Conservation (phyloP, 2,797 vertebrate species). For the Siniperca scherzeri region DNA sequence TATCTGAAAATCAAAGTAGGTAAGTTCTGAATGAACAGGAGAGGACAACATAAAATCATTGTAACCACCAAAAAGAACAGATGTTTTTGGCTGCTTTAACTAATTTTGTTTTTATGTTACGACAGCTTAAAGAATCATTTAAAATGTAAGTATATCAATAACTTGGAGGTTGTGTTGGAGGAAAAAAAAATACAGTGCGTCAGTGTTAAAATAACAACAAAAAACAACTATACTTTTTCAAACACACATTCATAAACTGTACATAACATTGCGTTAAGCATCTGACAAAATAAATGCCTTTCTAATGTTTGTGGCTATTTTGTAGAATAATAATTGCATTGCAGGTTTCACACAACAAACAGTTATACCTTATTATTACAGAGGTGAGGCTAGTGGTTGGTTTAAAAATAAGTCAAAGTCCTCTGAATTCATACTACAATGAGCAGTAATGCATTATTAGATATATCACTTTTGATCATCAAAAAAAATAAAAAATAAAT, state of each 20-base stretch:
- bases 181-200: constrained; percentile 44
- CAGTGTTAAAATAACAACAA: constrained; percentile 43
- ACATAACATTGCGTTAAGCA: constrained; percentile 54
- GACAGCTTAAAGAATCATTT: constrained; percentile 24
- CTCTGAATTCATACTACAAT: constrained; percentile 44
- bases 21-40: constrained; percentile 22
- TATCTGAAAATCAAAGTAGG: constrained; percentile 23
- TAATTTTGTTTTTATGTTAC: constrained; percentile 17
- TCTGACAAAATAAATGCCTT: constrained; percentile 54
- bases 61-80: constrained; percentile 1
- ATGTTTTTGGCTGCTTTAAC: constrained; percentile 23
- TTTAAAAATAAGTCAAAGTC: constrained; percentile 50
- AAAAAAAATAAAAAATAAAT: constrained; percentile 39
- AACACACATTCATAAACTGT: constrained; percentile 63
- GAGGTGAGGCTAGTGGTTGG: constrained; percentile 72
- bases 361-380: constrained; percentile 50
- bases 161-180: constrained; percentile 25
- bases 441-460: constrained; percentile 51
- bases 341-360: constrained; percentile 64
- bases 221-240: constrained; percentile 32
- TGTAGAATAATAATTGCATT: constrained; percentile 57
- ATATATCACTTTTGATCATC: constrained; percentile 44
- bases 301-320: constrained; percentile 54
- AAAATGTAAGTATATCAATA: constrained; percentile 25
- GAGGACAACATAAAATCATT: constrained; percentile 6